Evolutionary conservation across 2,113 vertebrate species (phyloP), one percentile per base, ranked within the genome.

Genomic region (Lates calcarifer): DNA sequence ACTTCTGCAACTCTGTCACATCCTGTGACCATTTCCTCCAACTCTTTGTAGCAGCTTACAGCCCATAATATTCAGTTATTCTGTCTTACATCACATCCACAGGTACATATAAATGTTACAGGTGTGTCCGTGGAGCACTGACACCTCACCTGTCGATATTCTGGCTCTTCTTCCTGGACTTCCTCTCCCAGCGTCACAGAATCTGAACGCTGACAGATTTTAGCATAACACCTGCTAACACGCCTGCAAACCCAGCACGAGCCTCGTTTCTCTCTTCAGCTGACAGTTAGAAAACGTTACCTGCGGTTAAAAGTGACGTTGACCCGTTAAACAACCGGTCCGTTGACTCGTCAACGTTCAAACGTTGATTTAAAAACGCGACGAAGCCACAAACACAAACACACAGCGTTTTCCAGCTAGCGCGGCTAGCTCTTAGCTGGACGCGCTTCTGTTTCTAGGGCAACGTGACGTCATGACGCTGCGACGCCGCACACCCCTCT

Each of bases 391-490:
- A 15, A 28, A 67, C 1, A 5, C 0, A 1, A 17, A 15, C n/a
- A 67, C 1, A 5, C 0, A 1, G 13, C 15, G 3, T 7, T 18
- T 45, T 31, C 11, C 8, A 15, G 56, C 26, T 43, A 33, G 15
- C 3, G 24, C 18, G 2, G 28, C 31, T 75, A 85, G 62, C 78
- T 7, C 5, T 2, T 6, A 77, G 85, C 72, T 6, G 0, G 28
- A 83, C 77, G 77, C 76, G 26, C 22, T 1, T 5, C 29, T 39
- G 88, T 92, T 81, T 61, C 84, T 78, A 90, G 15, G 75, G 86
- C 13, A 83, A 89, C 86, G 12, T 60, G 72, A 88, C 82, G 82
- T 86, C 83, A 90, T 78, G 1, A 77, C 22, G 10, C 22, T 12
- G 57, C 71, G 76, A 77, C 76, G 45, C 12, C 45, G 5, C 31